These are phyloP conservation scores for Lithobates pipiens DNA, from an alignment of 2,797 vertebrate genomes.

Conservation along the genomic window DNA sequence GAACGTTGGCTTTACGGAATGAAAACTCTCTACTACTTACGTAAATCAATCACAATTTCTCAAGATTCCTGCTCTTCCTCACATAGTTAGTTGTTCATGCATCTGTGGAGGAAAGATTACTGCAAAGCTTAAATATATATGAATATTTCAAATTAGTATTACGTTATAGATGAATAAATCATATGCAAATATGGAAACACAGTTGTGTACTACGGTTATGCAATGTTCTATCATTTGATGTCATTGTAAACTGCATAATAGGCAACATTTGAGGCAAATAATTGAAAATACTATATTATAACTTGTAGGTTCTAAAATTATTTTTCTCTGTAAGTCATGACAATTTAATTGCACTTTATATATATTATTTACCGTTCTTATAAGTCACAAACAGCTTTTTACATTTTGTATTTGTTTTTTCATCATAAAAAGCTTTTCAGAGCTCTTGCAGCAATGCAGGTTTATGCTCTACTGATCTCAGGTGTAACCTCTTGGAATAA, in stretches of 20 bases:
- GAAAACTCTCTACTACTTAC: neutral
- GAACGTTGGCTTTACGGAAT: no score
- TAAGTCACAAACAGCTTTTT: slow-evolving; percentile 34
- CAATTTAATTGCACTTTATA: slow-evolving; percentile 50
- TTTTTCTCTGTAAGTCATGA: slow-evolving; percentile 42
- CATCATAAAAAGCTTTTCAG: slow-evolving; percentile 40
- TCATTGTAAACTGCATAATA: slow-evolving; percentile 32
- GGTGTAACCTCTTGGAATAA: slow-evolving; percentile 59
- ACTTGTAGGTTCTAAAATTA: slow-evolving; percentile 33
- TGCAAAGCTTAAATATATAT: neutral
- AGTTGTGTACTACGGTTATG: slow-evolving; percentile 17
- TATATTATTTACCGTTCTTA: slow-evolving; percentile 48
- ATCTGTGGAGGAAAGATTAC: neutral
- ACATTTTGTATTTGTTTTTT: slow-evolving; percentile 1
- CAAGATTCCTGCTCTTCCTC: neutral
- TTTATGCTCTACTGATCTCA: slow-evolving; percentile 61
- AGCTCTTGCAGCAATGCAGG: slow-evolving; percentile 42
- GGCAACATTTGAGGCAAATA: slow-evolving; percentile 15
- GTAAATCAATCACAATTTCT: neutral
- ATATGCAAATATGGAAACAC: neutral
- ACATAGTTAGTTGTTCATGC: neutral
- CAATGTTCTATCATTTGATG: slow-evolving; percentile 13
- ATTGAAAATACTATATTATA: slow-evolving; percentile 42
- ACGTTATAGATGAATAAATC: slow-evolving; percentile 8
- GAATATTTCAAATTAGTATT: neutral